phyloP scores from a whole-genome alignment of 2,113 vertebrate species.

The Lota lota region DNA sequence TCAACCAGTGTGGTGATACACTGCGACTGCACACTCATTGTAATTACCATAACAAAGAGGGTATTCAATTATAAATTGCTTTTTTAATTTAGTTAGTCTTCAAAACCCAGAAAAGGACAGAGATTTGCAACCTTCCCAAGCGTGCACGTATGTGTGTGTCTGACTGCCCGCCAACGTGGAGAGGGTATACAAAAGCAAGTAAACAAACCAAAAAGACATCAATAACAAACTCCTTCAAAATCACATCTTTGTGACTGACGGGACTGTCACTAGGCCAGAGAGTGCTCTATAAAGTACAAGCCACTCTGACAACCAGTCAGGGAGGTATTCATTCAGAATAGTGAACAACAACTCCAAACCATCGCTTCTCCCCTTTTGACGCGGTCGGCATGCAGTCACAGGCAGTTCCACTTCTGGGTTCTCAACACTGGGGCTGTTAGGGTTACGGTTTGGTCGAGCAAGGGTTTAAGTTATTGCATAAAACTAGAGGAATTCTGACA shows the following conservation, averaged over 20 bases:
- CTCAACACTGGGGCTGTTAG: conserved; percentile 4
- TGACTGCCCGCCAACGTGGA: neutral
- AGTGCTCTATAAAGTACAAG: no score
- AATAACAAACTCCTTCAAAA: conserved; percentile 27
- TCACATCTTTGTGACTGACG: conserved; percentile 2
- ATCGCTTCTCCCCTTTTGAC: neutral
- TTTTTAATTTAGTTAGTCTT: conserved; percentile 35
- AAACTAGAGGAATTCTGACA: neutral
- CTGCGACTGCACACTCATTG: conserved; percentile 33
- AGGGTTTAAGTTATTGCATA: conserved; percentile 5
- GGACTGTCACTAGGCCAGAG: no score
- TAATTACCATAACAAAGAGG: conserved; percentile 52
- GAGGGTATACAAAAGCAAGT: conserved; percentile 6
- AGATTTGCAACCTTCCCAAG: neutral
- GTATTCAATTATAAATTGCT: conserved; percentile 51
- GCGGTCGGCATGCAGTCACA: conserved; percentile 3
- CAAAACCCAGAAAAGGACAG: conserved; percentile 3
- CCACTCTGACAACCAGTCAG: neutral
- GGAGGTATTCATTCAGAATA: neutral
- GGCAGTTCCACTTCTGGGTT: conserved; percentile 9
- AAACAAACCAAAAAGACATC: neutral
- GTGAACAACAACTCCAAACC: neutral
- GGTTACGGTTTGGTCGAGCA: conserved; percentile 25
- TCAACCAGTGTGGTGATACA: conserved; percentile 29
- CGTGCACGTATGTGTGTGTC: neutral